Conservation (phyloP, 2,888 invertebrate genomes). For the Tinea trinotella region DNA sequence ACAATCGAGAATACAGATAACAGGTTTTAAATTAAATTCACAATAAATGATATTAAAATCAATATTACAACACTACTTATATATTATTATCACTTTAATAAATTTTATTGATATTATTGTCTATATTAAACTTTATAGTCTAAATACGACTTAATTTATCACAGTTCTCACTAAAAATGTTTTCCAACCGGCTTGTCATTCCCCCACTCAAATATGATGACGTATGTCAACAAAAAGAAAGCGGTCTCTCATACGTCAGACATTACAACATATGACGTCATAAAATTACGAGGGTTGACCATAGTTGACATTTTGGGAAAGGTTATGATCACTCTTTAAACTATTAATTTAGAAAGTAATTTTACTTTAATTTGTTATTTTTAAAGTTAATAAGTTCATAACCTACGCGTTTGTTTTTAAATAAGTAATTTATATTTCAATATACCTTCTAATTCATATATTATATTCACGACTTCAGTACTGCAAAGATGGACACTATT, state of each 20-base stretch:
- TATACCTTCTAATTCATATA: too few relatives aligned
- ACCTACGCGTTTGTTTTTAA: too few relatives aligned
- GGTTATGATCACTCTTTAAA: not conserved
- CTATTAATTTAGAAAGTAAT: not conserved
- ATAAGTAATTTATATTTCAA: too few relatives aligned
- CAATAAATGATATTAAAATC: not conserved
- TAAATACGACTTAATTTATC: not conserved
- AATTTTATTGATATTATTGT: not conserved
- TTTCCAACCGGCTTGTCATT: not conserved
- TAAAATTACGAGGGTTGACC: not conserved
- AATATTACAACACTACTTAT: not conserved
- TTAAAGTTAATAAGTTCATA: too few relatives aligned
- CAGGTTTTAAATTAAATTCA: not conserved
- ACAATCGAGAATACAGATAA: not conserved
- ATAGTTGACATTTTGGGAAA: not conserved
- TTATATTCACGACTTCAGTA: too few relatives aligned
- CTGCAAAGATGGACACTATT: too few relatives aligned
- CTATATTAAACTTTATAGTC: not conserved
- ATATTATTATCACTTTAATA: not conserved
- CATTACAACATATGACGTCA: not conserved
- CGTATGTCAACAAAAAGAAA: slow-evolving; percentile 5
- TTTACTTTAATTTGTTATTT: too few relatives aligned
- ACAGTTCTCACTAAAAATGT: not conserved
- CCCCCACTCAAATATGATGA: not conserved
- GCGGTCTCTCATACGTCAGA: not conserved